Percentiles rank a stretch among this genome's conserved stretches.
These are phyloP conservation scores for Drosophila demipolita DNA, from an alignment of 2,888 invertebrate genomes.

Conservation along the genomic window DNA sequence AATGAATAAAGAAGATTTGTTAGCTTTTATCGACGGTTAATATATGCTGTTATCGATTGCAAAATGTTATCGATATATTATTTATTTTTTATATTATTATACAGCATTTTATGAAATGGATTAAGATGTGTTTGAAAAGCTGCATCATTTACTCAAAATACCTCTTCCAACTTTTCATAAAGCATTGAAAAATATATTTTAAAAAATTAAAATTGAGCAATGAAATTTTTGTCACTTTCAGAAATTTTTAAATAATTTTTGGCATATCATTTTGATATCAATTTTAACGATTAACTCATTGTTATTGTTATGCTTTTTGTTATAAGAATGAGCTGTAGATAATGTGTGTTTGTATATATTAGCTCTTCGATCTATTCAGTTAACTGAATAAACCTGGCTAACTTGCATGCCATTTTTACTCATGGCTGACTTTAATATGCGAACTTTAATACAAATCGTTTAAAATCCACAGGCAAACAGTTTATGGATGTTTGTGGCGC, in stretches of 20 bases:
- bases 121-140: no score
- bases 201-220: neutral
- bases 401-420: neutral
- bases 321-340: neutral
- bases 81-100: neutral
- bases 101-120: neutral
- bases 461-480: constrained; percentile 25
- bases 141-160: neutral
- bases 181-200: neutral
- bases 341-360: neutral
- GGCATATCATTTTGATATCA: neutral
- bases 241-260: no score
- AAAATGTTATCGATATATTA: constrained; percentile 2
- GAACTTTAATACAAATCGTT: constrained; percentile 25
- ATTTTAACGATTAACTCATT: neutral
- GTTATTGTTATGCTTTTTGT: neutral
- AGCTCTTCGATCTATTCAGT: neutral
- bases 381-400: neutral
- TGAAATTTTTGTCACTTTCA: no score
- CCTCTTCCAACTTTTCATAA: neutral
- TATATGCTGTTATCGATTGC: constrained; percentile 17
- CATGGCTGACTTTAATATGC: constrained; percentile 9
- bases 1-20: constrained; percentile 27
- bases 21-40: constrained; percentile 21
- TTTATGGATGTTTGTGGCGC: constrained; percentile 6